Percentiles rank a stretch among this genome's conserved stretches.
phyloP scores from a whole-genome alignment of 2,888 invertebrate genomes.

The Philaethria dido region DNA sequence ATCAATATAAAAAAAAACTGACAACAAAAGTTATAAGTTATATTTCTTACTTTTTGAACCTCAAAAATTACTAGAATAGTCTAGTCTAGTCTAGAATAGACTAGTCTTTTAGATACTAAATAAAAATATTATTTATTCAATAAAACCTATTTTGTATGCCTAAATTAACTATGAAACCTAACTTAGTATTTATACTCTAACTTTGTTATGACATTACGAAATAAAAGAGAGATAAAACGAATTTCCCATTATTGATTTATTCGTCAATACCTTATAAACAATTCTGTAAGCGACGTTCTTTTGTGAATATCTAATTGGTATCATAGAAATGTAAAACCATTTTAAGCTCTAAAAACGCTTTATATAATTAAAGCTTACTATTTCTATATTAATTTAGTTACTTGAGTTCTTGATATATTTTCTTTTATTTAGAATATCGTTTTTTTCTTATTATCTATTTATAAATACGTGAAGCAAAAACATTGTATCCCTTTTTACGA shows the following conservation, averaged over 20 bases:
- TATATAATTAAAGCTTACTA: conserved; percentile 2
- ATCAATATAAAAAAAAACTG: too few species aligned
- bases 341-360: neutral
- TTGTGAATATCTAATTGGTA: conserved; percentile 11
- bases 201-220: neutral
- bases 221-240: neutral
- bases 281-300: conserved; percentile 5
- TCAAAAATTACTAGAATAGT: too few species aligned
- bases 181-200: neutral
- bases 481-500: too few species aligned
- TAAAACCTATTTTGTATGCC: neutral
- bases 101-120: too few species aligned
- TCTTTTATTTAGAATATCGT: neutral
- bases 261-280: neutral
- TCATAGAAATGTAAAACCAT: conserved; percentile 3
- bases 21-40: too few species aligned
- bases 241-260: conserved; percentile 2
- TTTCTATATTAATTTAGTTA: neutral
- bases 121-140: neutral
- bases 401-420: neutral
- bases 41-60: too few species aligned
- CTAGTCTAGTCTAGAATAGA: too few species aligned
- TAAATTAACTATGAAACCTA: neutral
- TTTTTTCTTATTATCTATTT: neutral
- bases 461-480: too few species aligned